phyloP scores from a whole-genome alignment of 2,888 invertebrate genomes.

The Phanerotoma sp. region DNA sequence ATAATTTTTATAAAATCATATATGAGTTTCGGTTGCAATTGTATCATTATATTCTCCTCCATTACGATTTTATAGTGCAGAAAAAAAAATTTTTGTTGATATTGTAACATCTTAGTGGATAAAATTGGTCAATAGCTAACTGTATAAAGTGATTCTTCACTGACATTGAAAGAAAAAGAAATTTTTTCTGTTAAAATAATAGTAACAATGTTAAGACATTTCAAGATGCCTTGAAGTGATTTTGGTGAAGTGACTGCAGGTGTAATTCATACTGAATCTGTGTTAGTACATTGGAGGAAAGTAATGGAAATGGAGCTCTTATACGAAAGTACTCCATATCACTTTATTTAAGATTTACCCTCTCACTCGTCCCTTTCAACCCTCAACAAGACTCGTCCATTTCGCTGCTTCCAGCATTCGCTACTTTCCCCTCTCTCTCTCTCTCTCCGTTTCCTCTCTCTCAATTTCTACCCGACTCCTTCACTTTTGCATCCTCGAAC shows the following conservation, averaged over 20 bases:
- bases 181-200: not conserved
- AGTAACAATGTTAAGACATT: not conserved
- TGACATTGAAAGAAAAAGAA: not conserved
- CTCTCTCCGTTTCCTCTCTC: slow-evolving; percentile 24
- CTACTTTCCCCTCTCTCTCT: slow-evolving; percentile 22
- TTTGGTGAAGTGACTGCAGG: slow-evolving; percentile 5
- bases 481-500: slow-evolving; percentile 24
- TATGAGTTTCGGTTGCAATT: too few relatives aligned
- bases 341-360: slow-evolving; percentile 59
- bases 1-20: too few relatives aligned
- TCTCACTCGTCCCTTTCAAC: slow-evolving; percentile 56
- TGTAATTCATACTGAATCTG: slow-evolving; percentile 13
- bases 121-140: too few relatives aligned
- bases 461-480: slow-evolving; percentile 21
- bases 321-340: slow-evolving; percentile 59
- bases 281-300: slow-evolving; percentile 19
- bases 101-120: too few relatives aligned
- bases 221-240: slow-evolving; percentile 5
- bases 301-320: slow-evolving; percentile 56
- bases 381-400: slow-evolving; percentile 58
- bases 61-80: too few relatives aligned
- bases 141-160: not conserved
- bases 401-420: slow-evolving; percentile 46
- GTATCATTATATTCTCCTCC: too few relatives aligned
- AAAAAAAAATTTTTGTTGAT: too few relatives aligned